These are phyloP conservation scores for Brachypalpus laphriformis DNA, from an alignment of 2,888 invertebrate genomes.

Conservation along the genomic window DNA sequence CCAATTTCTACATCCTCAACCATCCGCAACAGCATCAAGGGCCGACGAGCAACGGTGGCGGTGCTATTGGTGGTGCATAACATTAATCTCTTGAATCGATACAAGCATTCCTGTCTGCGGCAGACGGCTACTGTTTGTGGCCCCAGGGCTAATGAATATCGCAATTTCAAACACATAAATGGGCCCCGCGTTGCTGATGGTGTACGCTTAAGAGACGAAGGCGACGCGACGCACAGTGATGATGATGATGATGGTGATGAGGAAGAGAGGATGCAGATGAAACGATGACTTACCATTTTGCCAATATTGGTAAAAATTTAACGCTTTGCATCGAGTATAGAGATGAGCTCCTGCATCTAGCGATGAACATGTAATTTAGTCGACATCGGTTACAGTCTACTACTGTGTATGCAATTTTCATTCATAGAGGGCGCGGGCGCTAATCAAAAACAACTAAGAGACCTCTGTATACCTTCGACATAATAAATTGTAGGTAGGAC, in stretches of 20 bases:
- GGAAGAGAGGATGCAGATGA: constrained; percentile 61
- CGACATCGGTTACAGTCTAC: constrained; percentile 59
- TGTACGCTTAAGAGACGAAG: constrained; percentile 24
- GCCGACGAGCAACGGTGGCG: constrained; percentile 4
- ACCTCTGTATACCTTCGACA: constrained; percentile 45
- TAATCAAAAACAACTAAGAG: constrained; percentile 31
- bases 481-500: constrained; percentile 70
- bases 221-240: background rate
- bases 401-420: constrained; percentile 60
- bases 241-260: constrained; percentile 53
- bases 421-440: constrained; percentile 70
- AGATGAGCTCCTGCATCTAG: constrained; percentile 37
- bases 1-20: constrained; percentile 45
- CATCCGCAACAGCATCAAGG: background rate
- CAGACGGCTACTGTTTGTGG: constrained; percentile 74
- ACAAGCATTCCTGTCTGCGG: constrained; percentile 74
- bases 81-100: constrained; percentile 74
- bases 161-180: constrained; percentile 74
- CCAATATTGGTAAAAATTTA: constrained; percentile 73
- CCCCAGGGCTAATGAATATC: constrained; percentile 74
- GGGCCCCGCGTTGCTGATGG: constrained; percentile 44
- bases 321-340: constrained; percentile 32
- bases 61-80: constrained; percentile 72
- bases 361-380: constrained; percentile 74
- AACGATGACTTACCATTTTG: constrained; percentile 72